These are phyloP conservation scores for Scleropages formosus DNA, from an alignment of 2,797 vertebrate genomes.

Conservation along the genomic window DNA sequence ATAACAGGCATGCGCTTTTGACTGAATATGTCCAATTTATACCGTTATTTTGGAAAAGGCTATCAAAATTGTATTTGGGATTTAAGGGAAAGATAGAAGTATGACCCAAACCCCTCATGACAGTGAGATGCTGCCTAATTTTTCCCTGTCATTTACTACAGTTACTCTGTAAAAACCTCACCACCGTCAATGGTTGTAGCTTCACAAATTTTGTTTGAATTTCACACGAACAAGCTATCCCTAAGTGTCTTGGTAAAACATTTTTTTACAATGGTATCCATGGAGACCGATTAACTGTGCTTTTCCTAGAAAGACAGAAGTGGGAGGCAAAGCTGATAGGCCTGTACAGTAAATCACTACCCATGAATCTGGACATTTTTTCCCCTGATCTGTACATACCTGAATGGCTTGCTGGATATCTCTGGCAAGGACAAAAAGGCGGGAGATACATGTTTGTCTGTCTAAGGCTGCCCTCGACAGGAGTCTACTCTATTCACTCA, in stretches of 20 bases:
- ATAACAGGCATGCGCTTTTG: too few relatives aligned
- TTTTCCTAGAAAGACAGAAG: neutral
- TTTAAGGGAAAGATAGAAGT: too few relatives aligned
- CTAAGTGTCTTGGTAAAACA: slow-evolving; percentile 6
- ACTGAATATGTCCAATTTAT: too few relatives aligned
- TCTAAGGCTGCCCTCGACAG: neutral
- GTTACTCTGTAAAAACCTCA: neutral
- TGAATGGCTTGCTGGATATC: neutral
- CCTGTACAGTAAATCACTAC: neutral
- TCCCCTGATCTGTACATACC: neutral
- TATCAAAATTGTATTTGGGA: neutral
- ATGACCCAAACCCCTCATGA: neutral
- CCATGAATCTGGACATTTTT: neutral
- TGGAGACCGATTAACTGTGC: slow-evolving; percentile 24
- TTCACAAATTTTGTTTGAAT: neutral
- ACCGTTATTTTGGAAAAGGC: too few relatives aligned
- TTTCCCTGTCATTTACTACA: neutral
- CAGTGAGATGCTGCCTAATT: neutral
- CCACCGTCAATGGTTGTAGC: neutral
- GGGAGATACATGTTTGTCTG: neutral
- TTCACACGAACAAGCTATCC: slow-evolving; percentile 3
- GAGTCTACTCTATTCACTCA: neutral
- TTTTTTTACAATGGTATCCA: slow-evolving; percentile 25
- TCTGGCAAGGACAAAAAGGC: slow-evolving; percentile 13
- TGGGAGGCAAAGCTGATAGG: neutral